phyloP scores from a whole-genome alignment of 2,113 vertebrate genomes.

The human (Homo sapiens) region GRCh38 chr20:21437001-21437500 shows the following conservation, averaged over 20 bases:
- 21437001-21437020: background rate
- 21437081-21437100: constrained; percentile 52
- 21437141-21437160: constrained; percentile 25
- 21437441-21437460: background rate
- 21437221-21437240: constrained; percentile 14
- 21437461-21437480: constrained; percentile 16
- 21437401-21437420: constrained; percentile 13
- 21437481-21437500: constrained; percentile 11
- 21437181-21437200: constrained; percentile 14
- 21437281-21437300: background rate
- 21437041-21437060: background rate
- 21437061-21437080: background rate
- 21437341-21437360: background rate
- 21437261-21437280: constrained; percentile 29
- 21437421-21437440: constrained; percentile 14
- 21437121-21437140: background rate
- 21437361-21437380: constrained; percentile 1
- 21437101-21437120: background rate
- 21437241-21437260: constrained; percentile 24
- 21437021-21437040: background rate
- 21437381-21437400: background rate
- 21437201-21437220: background rate
- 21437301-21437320: background rate
- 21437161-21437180: constrained; percentile 20
- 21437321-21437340: constrained; percentile 21